Percentiles rank a stretch among this genome's conserved stretches.
These are phyloP conservation scores for Brachylomia viminalis DNA, from an alignment of 2,888 invertebrate species.

Conservation along the genomic window DNA sequence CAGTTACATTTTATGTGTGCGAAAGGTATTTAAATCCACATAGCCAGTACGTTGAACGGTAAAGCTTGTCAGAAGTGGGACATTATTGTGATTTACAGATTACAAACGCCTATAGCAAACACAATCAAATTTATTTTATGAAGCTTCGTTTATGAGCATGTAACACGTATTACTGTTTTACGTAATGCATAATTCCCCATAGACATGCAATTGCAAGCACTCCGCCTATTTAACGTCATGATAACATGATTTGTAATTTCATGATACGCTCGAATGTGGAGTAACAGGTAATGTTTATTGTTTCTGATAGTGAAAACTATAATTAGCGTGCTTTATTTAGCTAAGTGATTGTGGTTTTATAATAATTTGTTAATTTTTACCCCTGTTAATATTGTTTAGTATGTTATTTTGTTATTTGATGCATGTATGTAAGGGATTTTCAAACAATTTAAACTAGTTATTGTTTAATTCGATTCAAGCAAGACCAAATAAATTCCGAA, in stretches of 20 bases:
- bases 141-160: constrained; percentile 60
- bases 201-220: constrained; percentile 78
- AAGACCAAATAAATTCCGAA: neutral
- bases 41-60: constrained; percentile 36
- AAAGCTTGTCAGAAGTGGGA: constrained; percentile 59
- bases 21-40: constrained; percentile 36
- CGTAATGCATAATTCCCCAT: constrained; percentile 77
- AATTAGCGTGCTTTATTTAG: constrained; percentile 74
- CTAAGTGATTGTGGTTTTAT: constrained; percentile 55
- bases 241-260: constrained; percentile 79
- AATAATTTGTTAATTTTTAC: constrained; percentile 25
- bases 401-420: neutral
- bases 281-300: constrained; percentile 74
- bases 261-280: constrained; percentile 72
- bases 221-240: constrained; percentile 70
- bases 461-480: neutral
- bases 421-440: neutral
- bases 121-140: constrained; percentile 67
- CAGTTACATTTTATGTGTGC: constrained; percentile 13
- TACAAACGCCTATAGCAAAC: constrained; percentile 56
- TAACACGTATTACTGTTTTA: constrained; percentile 73
- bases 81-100: constrained; percentile 61
- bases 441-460: neutral
- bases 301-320: constrained; percentile 74
- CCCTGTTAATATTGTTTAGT: neutral